phyloP scores from a whole-genome alignment of 2,888 invertebrate genomes.

The Plagodis pulveraria region DNA sequence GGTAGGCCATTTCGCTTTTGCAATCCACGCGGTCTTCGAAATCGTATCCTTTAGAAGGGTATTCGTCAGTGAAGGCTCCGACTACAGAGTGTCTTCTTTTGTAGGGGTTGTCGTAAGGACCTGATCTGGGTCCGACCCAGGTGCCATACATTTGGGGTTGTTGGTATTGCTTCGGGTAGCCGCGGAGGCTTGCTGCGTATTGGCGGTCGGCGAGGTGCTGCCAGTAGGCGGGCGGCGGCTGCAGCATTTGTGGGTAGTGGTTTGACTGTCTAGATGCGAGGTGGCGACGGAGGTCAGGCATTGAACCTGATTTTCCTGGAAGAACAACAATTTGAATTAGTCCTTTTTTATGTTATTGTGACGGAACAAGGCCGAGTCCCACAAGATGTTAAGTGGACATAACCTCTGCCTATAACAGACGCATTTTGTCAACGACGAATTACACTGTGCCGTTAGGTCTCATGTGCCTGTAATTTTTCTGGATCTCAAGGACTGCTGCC shows the following conservation, averaged over 20 bases:
- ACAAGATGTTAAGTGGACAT: too few relatives aligned
- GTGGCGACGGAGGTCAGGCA: slow-evolving; percentile 80
- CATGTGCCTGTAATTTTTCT: too few relatives aligned
- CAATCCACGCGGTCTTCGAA: slow-evolving; percentile 74
- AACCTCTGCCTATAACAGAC: too few relatives aligned
- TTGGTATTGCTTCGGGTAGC: slow-evolving; percentile 66
- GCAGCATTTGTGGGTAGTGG: slow-evolving; percentile 67
- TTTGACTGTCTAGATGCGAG: slow-evolving; percentile 70
- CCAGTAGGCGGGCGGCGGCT: slow-evolving; percentile 78
- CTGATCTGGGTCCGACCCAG: slow-evolving; percentile 77
- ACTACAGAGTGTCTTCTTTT: slow-evolving; percentile 83
- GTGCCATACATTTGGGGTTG: slow-evolving; percentile 72
- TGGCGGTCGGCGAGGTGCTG: slow-evolving; percentile 76
- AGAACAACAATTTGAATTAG: too few relatives aligned
- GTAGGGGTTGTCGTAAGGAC: slow-evolving; percentile 79
- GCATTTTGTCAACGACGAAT: too few relatives aligned
- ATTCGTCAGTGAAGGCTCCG: slow-evolving; percentile 80
- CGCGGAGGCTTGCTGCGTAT: slow-evolving; percentile 74
- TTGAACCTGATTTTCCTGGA: slow-evolving; percentile 79
- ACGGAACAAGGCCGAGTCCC: too few relatives aligned
- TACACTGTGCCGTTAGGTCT: too few relatives aligned
- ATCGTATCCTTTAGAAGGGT: slow-evolving; percentile 71
- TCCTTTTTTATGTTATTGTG: too few relatives aligned
- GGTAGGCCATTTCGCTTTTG: slow-evolving; percentile 77
- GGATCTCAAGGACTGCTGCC: too few relatives aligned